phyloP scores from a whole-genome alignment of 2,113 vertebrate genomes.

The Cephalopterus ornatus region DNA sequence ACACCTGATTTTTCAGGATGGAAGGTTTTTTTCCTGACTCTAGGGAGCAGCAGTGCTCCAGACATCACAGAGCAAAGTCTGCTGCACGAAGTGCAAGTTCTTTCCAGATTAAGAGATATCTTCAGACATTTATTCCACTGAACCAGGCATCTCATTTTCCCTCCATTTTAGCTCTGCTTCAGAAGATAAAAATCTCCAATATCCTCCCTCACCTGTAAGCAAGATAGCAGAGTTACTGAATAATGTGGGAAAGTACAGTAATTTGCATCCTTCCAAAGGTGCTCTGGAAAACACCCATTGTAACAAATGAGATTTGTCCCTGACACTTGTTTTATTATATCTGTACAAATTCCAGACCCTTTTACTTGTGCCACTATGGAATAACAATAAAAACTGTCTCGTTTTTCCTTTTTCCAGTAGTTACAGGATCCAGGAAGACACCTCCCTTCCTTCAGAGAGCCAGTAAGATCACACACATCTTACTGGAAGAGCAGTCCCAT shows the following conservation, averaged over 20 bases:
- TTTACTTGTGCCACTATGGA: background rate
- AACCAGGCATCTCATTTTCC: background rate
- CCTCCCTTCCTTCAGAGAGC: background rate
- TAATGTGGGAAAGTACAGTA: background rate
- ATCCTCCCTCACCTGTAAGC: background rate
- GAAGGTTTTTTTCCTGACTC: background rate
- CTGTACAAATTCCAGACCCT: background rate
- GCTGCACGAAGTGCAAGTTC: background rate
- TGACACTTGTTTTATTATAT: background rate
- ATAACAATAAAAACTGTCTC: background rate
- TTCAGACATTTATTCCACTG: background rate
- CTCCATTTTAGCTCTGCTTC: background rate
- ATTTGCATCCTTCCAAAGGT: background rate
- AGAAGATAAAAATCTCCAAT: background rate
- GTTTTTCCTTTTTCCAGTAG: background rate
- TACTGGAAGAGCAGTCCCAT: background rate
- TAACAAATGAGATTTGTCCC: background rate
- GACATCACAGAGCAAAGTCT: background rate
- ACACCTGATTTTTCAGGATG: background rate
- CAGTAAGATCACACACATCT: background rate
- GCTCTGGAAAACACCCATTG: background rate
- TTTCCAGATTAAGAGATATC: background rate
- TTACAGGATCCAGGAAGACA: background rate
- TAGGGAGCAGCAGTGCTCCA: slow-evolving; percentile 18
- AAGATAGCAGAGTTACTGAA: background rate